phyloP scores from a whole-genome alignment of 2,113 vertebrate species.

The Cnemophilus loriae region DNA sequence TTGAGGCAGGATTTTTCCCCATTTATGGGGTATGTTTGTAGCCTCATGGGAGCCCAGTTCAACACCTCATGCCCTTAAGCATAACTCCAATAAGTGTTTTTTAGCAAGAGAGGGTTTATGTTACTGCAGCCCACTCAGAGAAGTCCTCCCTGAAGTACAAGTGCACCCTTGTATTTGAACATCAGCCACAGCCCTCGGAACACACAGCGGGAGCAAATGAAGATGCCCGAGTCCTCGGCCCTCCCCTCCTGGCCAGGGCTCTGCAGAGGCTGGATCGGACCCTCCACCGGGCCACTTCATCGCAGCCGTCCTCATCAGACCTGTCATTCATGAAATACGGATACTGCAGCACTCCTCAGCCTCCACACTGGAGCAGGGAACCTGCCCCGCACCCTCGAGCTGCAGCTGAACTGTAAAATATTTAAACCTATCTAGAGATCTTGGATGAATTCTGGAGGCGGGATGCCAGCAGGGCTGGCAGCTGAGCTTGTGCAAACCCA shows the following conservation, averaged over 20 bases:
- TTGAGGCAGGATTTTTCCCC: not conserved
- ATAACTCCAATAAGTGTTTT: not conserved
- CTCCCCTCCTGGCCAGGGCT: not conserved
- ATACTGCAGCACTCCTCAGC: not conserved
- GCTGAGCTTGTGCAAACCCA: not conserved
- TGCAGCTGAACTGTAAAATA: not conserved
- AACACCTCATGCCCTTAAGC: not conserved
- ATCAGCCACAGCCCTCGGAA: rapidly evolving
- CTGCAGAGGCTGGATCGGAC: not conserved
- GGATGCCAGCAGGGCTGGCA: not conserved
- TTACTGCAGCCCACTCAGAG: not conserved
- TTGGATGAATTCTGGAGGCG: not conserved
- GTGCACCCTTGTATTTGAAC: rapidly evolving
- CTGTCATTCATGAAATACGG: not conserved
- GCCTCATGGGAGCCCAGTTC: not conserved
- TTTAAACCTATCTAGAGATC: not conserved
- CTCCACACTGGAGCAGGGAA: not conserved
- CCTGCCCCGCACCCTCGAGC: not conserved
- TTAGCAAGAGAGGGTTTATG: not conserved
- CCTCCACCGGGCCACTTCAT: rapidly evolving
- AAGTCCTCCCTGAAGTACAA: not conserved
- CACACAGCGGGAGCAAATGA: rapidly evolving
- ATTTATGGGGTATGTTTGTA: not conserved
- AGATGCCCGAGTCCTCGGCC: not conserved
- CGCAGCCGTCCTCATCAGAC: not conserved